phyloP scores from a whole-genome alignment of 2,797 vertebrate species.

The Pempheris klunzingeri region DNA sequence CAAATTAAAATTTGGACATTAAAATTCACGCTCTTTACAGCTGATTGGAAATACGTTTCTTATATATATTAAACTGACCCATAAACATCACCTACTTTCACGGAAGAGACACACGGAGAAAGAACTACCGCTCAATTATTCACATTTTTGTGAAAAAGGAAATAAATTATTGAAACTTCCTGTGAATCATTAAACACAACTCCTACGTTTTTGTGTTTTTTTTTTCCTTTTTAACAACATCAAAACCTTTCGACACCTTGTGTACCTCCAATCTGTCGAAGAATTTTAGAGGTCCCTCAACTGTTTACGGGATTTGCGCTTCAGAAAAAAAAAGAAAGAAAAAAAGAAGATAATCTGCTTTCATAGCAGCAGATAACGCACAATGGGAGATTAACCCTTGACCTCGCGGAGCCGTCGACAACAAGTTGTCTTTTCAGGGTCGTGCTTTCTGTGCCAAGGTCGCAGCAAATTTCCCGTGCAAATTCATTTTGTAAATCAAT shows the following conservation, averaged over 20 bases:
- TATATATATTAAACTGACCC: neutral
- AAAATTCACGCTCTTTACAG: neutral
- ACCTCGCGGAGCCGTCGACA: conserved; percentile 20
- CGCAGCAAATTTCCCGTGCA: neutral
- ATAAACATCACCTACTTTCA: conserved; percentile 19
- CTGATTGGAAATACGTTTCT: neutral
- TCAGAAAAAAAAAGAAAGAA: too few species aligned
- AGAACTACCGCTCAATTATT: conserved; percentile 54
- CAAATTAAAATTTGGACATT: neutral
- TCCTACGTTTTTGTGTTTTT: neutral
- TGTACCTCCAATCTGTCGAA: conserved; percentile 41
- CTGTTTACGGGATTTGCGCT: conserved; percentile 50
- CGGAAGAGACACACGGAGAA: neutral
- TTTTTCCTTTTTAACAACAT: neutral
- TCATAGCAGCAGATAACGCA: neutral
- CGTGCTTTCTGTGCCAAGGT: conserved; percentile 11
- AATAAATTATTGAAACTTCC: conserved; percentile 56
- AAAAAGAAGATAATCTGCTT: conserved; percentile 75
- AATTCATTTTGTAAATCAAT: neutral
- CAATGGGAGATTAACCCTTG: conserved; percentile 60
- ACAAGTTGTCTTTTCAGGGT: conserved; percentile 46
- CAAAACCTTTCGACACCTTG: conserved; percentile 40
- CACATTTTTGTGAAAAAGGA: conserved; percentile 36
- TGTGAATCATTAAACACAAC: conserved; percentile 27
- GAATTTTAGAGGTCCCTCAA: conserved; percentile 39